Evolutionary conservation across 2,888 invertebrate genomes (phyloP).

Genomic region (Ochropleura leucogaster): DNA sequence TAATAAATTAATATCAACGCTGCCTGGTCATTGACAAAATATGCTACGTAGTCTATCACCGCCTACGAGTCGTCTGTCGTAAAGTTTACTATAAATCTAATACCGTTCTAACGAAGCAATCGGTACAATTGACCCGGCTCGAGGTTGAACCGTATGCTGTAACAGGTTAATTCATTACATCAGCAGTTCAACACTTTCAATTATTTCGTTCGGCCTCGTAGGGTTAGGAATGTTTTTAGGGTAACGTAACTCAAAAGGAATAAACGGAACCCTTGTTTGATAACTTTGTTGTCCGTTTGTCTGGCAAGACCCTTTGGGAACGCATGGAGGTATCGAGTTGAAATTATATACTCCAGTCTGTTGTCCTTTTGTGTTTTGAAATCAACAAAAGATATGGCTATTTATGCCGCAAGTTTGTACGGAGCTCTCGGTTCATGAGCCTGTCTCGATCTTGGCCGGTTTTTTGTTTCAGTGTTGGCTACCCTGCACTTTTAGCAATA

Average conservation of each 20-base stretch:
- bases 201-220: conserved; percentile 69
- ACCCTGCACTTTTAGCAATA: background rate
- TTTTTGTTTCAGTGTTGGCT: background rate
- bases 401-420: too few species aligned
- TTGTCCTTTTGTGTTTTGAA: too few species aligned
- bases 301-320: too few species aligned
- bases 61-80: conserved; percentile 65
- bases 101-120: conserved; percentile 52
- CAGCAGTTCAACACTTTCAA: conserved; percentile 86
- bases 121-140: conserved; percentile 73
- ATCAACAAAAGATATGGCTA: too few species aligned
- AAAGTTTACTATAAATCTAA: conserved; percentile 66
- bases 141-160: conserved; percentile 70
- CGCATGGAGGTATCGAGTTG: too few species aligned
- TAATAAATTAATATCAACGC: conserved; percentile 16
- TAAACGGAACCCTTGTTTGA: too few species aligned
- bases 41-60: conserved; percentile 7
- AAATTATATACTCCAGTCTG: too few species aligned
- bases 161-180: conserved; percentile 84
- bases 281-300: too few species aligned
- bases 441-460: too few species aligned
- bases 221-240: conserved; percentile 38
- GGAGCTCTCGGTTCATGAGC: too few species aligned
- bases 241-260: too few species aligned
- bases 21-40: conserved; percentile 42